These are phyloP conservation scores for Drosophila maculinotata DNA, from an alignment of 2,888 invertebrate genomes.

Conservation along the genomic window DNA sequence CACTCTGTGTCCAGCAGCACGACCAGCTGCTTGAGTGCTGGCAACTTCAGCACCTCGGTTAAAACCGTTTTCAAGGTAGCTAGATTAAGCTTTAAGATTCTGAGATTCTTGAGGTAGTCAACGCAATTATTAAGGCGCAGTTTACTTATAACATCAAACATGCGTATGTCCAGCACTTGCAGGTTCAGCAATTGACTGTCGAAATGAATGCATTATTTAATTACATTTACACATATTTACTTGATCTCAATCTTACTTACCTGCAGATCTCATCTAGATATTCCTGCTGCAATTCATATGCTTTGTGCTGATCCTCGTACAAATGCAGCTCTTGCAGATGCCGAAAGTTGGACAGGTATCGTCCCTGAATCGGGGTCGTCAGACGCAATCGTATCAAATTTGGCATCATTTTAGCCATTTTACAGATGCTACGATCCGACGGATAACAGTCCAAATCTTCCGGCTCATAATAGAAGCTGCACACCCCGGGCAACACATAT, in stretches of 20 bases:
- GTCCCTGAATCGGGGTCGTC: constrained; percentile 74
- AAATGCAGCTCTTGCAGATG: constrained; percentile 74
- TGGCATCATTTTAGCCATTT: constrained; percentile 70
- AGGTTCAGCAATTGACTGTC: constrained; percentile 60
- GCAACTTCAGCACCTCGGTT: constrained; percentile 66
- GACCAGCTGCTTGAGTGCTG: constrained; percentile 66
- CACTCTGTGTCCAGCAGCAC: constrained; percentile 77
- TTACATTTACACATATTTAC: too few species aligned
- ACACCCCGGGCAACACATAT: constrained; percentile 60
- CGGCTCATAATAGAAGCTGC: constrained; percentile 66
- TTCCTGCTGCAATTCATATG: constrained; percentile 71
- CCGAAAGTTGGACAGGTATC: constrained; percentile 65
- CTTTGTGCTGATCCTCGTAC: constrained; percentile 75
- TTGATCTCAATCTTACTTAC: constrained; percentile 22
- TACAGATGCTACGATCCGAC: constrained; percentile 64
- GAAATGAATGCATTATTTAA: not conserved
- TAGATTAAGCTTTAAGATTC: constrained; percentile 74
- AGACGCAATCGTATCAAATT: constrained; percentile 69
- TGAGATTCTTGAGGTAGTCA: constrained; percentile 62
- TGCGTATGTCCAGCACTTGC: constrained; percentile 74
- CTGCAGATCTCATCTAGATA: constrained; percentile 74
- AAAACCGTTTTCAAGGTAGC: constrained; percentile 73
- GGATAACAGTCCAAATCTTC: constrained; percentile 76
- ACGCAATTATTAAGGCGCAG: constrained; percentile 70
- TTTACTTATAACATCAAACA: constrained; percentile 70